phyloP scores from a whole-genome alignment of 2,888 invertebrate species.

The Mongoloraphidia duomilia region DNA sequence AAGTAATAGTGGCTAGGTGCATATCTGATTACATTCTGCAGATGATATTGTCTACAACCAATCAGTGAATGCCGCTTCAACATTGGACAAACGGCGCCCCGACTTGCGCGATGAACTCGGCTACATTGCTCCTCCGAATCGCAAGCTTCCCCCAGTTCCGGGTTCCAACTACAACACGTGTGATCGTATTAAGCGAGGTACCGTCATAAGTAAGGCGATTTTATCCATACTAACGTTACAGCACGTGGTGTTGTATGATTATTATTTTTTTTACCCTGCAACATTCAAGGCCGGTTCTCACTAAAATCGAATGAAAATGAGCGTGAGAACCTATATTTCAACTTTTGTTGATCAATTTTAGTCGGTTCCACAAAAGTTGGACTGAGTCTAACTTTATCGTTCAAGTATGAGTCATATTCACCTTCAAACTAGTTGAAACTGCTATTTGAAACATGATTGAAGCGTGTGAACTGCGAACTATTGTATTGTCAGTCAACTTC shows the following conservation, averaged over 20 bases:
- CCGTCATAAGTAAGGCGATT: slow-evolving; percentile 70
- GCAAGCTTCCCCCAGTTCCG: slow-evolving; percentile 82
- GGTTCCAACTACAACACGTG: slow-evolving; percentile 89
- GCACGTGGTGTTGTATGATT: slow-evolving; percentile 6
- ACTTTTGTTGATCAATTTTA: too few relatives aligned
- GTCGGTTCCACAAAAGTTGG: too few relatives aligned
- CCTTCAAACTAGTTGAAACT: too few relatives aligned
- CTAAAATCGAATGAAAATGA: too few relatives aligned
- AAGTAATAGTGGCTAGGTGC: too few relatives aligned
- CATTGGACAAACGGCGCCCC: slow-evolving; percentile 70
- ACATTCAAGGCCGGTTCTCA: too few relatives aligned
- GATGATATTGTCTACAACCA: slow-evolving; percentile 88
- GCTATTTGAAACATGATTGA: too few relatives aligned
- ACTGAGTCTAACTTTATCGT: too few relatives aligned
- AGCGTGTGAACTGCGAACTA: too few relatives aligned
- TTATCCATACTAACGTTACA: slow-evolving; percentile 19
- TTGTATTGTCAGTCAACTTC: too few relatives aligned
- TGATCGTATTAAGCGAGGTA: slow-evolving; percentile 87
- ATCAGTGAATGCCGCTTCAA: slow-evolving; percentile 49
- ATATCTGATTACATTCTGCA: slow-evolving; percentile 21
- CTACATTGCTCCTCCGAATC: slow-evolving; percentile 85
- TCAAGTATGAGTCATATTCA: too few relatives aligned
- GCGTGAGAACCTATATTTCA: too few relatives aligned
- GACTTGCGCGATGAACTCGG: slow-evolving; percentile 78
- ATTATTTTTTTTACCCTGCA: slow-evolving; percentile 11